Evolutionary conservation across 1,140 invertebrate genomes (phyloP).

Genomic region (Tetragnatha versicolor): DNA sequence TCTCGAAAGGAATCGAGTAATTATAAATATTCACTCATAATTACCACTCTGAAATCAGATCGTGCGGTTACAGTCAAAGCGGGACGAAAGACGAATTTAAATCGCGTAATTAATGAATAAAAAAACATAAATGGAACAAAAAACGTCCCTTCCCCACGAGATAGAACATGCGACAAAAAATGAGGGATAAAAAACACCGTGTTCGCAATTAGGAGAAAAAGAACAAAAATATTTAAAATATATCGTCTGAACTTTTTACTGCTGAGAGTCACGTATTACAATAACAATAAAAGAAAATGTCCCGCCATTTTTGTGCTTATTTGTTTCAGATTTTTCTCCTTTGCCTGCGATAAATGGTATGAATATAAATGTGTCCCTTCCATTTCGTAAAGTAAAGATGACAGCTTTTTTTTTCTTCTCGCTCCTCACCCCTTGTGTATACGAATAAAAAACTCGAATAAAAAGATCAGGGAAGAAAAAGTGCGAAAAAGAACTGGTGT

Average conservation of each 20-base stretch:
- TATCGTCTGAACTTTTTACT: background rate
- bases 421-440: background rate
- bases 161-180: background rate
- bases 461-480: constrained; percentile 22
- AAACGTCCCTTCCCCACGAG: background rate
- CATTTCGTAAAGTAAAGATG: constrained; percentile 17
- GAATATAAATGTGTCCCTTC: constrained; percentile 42
- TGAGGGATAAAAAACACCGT: constrained; percentile 14
- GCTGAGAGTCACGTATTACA: constrained; percentile 26
- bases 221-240: background rate
- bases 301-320: constrained; percentile 45
- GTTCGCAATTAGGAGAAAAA: constrained; percentile 26
- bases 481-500: constrained; percentile 12
- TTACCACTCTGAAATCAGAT: constrained; percentile 26
- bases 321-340: constrained; percentile 31
- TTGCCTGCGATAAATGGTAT: constrained; percentile 29
- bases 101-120: constrained; percentile 49
- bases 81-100: constrained; percentile 38
- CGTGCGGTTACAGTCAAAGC: background rate
- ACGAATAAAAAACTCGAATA: background rate
- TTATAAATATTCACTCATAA: constrained; percentile 53
- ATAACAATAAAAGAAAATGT: constrained; percentile 46
- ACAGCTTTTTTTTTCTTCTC: constrained; percentile 23
- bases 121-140: constrained; percentile 33
- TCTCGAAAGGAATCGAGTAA: constrained; percentile 17